phyloP scores from a whole-genome alignment of 1,140 invertebrate genomes.

The Pseudomyrmex cubaensis region DNA sequence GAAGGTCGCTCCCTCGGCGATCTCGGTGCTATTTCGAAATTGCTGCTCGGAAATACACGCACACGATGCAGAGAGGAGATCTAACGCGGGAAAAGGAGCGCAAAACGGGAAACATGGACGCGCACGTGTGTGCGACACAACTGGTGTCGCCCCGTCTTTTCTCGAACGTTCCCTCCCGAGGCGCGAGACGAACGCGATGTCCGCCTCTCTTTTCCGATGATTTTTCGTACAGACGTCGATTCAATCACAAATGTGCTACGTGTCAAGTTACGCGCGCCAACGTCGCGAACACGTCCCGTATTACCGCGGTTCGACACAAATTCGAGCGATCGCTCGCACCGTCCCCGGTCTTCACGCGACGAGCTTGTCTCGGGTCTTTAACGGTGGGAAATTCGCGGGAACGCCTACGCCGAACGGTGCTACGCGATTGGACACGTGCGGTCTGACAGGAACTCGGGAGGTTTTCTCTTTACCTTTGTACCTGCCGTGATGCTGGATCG shows the following conservation, averaged over 20 bases:
- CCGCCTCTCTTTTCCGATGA: not conserved
- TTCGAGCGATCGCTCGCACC: slow-evolving; percentile 2
- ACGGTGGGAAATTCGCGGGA: slow-evolving; percentile 15
- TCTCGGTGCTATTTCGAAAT: slow-evolving; percentile 16
- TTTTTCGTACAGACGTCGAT: not conserved
- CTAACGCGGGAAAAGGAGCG: slow-evolving; percentile 3
- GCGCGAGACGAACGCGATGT: not conserved
- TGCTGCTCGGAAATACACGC: too few relatives aligned
- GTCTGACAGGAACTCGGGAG: not conserved
- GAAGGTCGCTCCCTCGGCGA: slow-evolving; percentile 6
- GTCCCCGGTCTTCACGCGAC: not conserved
- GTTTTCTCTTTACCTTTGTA: not conserved
- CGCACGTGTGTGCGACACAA: not conserved
- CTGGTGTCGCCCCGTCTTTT: not conserved
- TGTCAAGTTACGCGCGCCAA: not conserved
- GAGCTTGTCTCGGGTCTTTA: not conserved
- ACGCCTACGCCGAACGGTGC: not conserved
- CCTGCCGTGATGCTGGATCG: not conserved
- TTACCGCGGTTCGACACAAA: not conserved
- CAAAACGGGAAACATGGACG: slow-evolving; percentile 10
- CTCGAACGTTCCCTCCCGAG: not conserved
- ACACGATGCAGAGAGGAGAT: not conserved
- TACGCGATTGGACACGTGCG: not conserved
- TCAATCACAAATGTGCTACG: not conserved
- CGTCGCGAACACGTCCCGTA: not conserved